Percentiles rank a stretch among this genome's conserved stretches.
Conservation (phyloP, 2,888 invertebrate species). For the Trypoxylon attenuatum region DNA sequence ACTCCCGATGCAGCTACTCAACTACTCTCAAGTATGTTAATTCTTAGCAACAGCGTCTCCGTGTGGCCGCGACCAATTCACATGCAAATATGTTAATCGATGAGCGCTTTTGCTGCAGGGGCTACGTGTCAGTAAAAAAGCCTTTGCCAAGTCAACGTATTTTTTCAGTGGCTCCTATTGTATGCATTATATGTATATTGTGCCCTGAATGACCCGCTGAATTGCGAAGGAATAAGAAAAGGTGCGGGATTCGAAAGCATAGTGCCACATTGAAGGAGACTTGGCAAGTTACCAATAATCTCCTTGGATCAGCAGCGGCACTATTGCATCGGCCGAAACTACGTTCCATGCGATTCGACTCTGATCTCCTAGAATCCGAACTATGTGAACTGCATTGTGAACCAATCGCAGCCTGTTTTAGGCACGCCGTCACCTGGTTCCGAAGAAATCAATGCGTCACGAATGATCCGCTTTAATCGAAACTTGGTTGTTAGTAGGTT, state of each 20-base stretch:
- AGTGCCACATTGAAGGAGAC: slow-evolving; percentile 45
- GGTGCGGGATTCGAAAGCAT: slow-evolving; percentile 29
- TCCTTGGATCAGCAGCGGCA: slow-evolving; percentile 54
- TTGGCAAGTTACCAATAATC: slow-evolving; percentile 59
- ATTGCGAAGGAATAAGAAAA: slow-evolving; percentile 41
- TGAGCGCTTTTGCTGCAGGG: no score
- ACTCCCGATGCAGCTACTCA: no score
- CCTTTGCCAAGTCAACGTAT: background rate
- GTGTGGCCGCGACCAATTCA: no score
- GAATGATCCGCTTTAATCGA: no score
- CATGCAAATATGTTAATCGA: no score
- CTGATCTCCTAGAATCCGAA: slow-evolving; percentile 26
- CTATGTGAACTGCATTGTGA: background rate
- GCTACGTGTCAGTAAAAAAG: background rate
- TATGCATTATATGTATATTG: slow-evolving; percentile 43
- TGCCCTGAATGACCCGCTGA: slow-evolving; percentile 39
- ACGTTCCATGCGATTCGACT: slow-evolving; percentile 24
- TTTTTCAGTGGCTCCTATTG: slow-evolving; percentile 27
- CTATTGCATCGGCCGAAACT: slow-evolving; percentile 26
- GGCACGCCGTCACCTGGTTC: no score
- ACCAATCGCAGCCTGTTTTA: background rate
- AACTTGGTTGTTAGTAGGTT: no score
- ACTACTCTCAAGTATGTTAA: no score
- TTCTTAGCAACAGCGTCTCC: no score
- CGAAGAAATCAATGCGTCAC: no score